Evolutionary conservation across 2,113 vertebrate genomes (phyloP).

Genomic region (Pavo muticus): DNA sequence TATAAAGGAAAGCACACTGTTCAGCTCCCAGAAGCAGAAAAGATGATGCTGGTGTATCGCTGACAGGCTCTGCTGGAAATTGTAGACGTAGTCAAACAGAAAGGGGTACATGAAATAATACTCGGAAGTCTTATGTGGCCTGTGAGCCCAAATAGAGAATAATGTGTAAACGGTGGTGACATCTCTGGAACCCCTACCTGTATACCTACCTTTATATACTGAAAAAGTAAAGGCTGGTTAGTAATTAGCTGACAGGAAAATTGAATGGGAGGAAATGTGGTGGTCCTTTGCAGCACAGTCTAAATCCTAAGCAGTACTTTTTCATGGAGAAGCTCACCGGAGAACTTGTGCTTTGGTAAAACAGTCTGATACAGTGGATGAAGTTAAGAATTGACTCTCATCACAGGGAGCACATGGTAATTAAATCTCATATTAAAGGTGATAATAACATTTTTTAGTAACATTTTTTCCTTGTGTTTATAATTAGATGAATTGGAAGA

Average conservation of each 20-base stretch:
- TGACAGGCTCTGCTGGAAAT: not conserved
- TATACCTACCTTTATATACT: no score
- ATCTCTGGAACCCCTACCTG: not conserved
- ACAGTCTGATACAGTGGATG: not conserved
- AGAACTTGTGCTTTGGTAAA: not conserved
- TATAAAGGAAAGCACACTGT: conserved; percentile 56
- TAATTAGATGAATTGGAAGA: not conserved
- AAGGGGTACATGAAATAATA: not conserved
- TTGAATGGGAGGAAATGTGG: not conserved
- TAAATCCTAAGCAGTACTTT: not conserved
- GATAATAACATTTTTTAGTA: not conserved
- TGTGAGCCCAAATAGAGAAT: not conserved
- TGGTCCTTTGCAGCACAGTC: not conserved
- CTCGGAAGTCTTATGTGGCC: not conserved
- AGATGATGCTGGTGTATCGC: not conserved
- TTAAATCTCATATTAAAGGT: not conserved
- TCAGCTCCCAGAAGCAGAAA: conserved; percentile 13
- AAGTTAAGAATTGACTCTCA: not conserved
- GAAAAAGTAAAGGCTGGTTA: not conserved
- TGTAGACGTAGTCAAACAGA: not conserved
- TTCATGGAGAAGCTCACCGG: not conserved
- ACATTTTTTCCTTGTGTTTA: not conserved
- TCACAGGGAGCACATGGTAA: not conserved
- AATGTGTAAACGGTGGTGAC: not conserved
- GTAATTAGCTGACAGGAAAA: not conserved